These are phyloP conservation scores for Aradus depressus DNA, from an alignment of 2,888 invertebrate genomes.

Conservation along the genomic window DNA sequence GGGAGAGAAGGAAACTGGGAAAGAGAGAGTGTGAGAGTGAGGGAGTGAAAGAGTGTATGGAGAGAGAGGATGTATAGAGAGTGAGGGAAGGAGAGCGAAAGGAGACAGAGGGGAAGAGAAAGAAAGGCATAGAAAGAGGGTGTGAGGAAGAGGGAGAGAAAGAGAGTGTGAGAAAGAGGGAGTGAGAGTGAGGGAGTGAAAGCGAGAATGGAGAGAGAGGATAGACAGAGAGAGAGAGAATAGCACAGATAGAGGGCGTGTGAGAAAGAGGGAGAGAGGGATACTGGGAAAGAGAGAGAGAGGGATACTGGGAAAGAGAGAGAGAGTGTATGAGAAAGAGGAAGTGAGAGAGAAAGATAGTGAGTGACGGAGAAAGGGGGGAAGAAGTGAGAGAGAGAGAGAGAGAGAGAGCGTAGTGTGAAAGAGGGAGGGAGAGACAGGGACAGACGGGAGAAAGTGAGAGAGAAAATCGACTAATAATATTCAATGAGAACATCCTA, in stretches of 20 bases:
- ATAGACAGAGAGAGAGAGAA: not conserved
- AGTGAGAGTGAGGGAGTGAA: not conserved
- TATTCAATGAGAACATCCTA: no score
- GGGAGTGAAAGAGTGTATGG: no score
- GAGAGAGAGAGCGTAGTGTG: not conserved
- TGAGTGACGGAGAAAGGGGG: not conserved
- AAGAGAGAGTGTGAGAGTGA: no score
- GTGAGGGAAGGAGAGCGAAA: no score
- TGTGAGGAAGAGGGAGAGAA: no score
- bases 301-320: not conserved
- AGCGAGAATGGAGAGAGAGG: not conserved
- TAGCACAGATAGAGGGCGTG: no score
- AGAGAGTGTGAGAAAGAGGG: slow-evolving; percentile 2
- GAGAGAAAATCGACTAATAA: no score
- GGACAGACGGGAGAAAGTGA: no score
- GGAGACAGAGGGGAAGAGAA: no score
- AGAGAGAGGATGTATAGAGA: no score
- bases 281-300: not conserved
- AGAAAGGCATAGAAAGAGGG: no score
- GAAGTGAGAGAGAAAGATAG: not conserved
- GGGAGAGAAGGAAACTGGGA: no score
- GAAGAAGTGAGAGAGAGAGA: not conserved
- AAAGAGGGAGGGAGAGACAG: not conserved
- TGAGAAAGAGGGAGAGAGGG: slow-evolving; percentile 3
- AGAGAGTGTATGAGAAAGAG: not conserved